Evolutionary conservation across 1,140 invertebrate species (phyloP), one percentile per base, ranked within the genome.

Genomic region (Ceratitis capitata): DNA sequence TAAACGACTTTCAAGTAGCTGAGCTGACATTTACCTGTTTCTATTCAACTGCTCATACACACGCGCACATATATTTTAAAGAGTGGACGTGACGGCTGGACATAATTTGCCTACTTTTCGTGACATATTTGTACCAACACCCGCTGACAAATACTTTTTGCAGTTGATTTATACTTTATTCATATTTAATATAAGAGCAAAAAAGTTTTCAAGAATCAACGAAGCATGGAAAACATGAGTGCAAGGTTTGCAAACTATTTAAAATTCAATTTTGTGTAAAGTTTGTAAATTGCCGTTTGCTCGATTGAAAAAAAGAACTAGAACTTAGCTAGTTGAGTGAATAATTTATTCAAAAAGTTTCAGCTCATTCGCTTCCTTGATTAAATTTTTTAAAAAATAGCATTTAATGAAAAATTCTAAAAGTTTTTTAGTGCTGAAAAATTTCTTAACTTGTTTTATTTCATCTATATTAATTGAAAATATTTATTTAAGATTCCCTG

Each of bases 41-140:
- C 45, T 45, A n/a, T n/a, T n/a, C n/a, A n/a, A n/a, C n/a, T n/a
- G n/a, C n/a, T n/a, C n/a, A n/a, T n/a, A n/a, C n/a, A n/a, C n/a
- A n/a, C n/a, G n/a, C n/a, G n/a, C n/a, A n/a, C n/a, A n/a, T n/a
- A n/a, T n/a, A n/a, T n/a, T n/a, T n/a, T n/a, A n/a, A n/a, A 1
- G n/a, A 42, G 39, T 78, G 69, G 69, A 12, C n/a, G 5, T 12
- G 19, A 45, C 19, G 3, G 39, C 23, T 78, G 69, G 69, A 78
- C 69, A 78, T 78, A 45, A 78, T 78, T 78, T 78, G 69, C 39
- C 69, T 78, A 78, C 69, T 78, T 45, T 29, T n/a, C n/a, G n/a
- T n/a, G 26, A 26, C 58, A 23, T 23, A 61, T 32, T 61, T 61
- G 51, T 26, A 42, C 64, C 39, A 14, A 69, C 12, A 39, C 26